Base-by-base conservation (phyloP, 1,140 invertebrate genomes). In the Calephelis virginiensis region DNA sequence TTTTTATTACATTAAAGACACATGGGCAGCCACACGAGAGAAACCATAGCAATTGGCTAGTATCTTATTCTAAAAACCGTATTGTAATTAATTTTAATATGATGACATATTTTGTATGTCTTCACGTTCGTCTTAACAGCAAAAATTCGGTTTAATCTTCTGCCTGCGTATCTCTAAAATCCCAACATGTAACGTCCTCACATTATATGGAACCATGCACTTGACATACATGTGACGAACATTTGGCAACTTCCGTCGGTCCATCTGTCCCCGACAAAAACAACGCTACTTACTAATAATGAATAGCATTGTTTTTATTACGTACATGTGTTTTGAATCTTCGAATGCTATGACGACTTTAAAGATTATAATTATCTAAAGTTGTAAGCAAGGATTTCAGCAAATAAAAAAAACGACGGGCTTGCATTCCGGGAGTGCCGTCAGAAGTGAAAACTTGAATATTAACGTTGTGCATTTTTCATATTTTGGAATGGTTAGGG, bases 231-330 rank as follows among this genome's bases (percentile, higher is more conserved):
- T 75, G 76, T 81, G 79, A 73, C 48, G 69, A 69, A 81, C 83
- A 85, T 82, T 85, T 80, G 80, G 78, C 75, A 71, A 68, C 73
- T 72, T 68, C 73, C 68, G 61, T 62, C 66, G 66, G 73, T 70
- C 69, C 80, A 79, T 83, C 75, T 78, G 78, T 71, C 66, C n/a
- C 56, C 50, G 68, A 74, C 68, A 83, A 83, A 82, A 82, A 79
- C 38, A 63, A 40, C 59, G 38, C 67, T 71, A 70, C 69, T 66
- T 70, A 65, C 71, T 66, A 37, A 67, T 71, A 69, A 72, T 67
- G 63, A 73, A 66, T 62, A 47, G 61, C 40, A 50, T 56, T 59
- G 46, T 53, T 40, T 65, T 64, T 50, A 56, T 50, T 56, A 40
- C 12, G 9, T 50, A 13, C 14, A 13, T 38, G 38, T 63, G 45